phyloP scores from a whole-genome alignment of 2,888 invertebrate genomes.

The Drosophila mimetica region DNA sequence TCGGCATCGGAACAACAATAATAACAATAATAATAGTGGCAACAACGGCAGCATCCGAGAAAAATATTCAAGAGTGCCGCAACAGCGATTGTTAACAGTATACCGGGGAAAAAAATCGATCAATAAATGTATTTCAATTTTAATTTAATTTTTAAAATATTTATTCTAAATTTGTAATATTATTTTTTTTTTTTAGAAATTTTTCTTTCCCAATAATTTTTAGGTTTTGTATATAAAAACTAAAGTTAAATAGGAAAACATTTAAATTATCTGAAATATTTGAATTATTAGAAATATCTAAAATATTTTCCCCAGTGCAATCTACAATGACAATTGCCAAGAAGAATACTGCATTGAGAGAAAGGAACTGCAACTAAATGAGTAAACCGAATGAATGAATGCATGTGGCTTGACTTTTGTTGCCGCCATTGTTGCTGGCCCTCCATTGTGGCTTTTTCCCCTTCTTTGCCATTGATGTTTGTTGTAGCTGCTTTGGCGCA shows the following conservation, averaged over 20 bases:
- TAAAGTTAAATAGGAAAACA: too few species aligned
- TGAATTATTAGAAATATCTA: too few species aligned
- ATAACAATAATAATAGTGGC: constrained; percentile 30
- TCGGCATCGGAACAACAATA: constrained; percentile 26
- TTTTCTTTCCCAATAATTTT: too few species aligned
- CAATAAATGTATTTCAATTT: not conserved
- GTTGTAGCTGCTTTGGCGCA: constrained; percentile 54
- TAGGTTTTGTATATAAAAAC: not conserved
- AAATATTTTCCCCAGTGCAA: not conserved
- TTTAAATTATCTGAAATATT: too few species aligned
- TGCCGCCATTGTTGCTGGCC: constrained; percentile 22
- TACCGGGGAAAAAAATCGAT: not conserved
- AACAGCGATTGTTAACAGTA: constrained; percentile 19
- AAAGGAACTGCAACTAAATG: constrained; percentile 52
- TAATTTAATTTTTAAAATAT: not conserved
- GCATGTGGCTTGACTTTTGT: constrained; percentile 45
- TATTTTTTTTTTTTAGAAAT: too few species aligned
- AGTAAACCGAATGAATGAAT: constrained; percentile 55
- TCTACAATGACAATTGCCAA: constrained; percentile 4
- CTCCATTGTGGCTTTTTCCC: constrained; percentile 27
- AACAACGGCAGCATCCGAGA: constrained; percentile 21
- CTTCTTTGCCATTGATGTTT: constrained; percentile 30
- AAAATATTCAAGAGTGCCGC: constrained; percentile 55
- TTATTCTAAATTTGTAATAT: too few species aligned
- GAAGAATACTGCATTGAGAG: constrained; percentile 19